These are phyloP conservation scores for Dendrolimus pini DNA, from an alignment of 2,888 invertebrate genomes.

Conservation along the genomic window DNA sequence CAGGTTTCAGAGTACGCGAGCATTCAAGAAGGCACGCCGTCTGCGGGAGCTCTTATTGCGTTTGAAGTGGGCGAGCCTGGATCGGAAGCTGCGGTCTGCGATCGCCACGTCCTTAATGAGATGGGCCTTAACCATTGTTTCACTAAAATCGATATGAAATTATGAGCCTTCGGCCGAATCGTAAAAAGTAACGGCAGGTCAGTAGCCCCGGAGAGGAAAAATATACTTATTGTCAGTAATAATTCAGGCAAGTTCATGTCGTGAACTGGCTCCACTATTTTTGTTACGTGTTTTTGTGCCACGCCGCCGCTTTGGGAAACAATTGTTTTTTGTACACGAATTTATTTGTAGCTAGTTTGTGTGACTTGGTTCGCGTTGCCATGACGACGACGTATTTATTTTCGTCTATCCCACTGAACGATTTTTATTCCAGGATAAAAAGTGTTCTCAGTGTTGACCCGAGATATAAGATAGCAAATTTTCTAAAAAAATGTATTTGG, in stretches of 20 bases:
- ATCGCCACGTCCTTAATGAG: neutral
- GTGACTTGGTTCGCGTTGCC: no score
- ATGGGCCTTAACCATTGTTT: neutral
- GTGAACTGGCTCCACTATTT: neutral
- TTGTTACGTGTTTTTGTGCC: neutral
- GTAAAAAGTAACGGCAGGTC: neutral
- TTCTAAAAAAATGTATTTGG: no score
- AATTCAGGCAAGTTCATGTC: neutral
- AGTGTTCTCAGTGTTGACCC: no score
- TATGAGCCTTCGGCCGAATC: neutral
- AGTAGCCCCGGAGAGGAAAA: neutral
- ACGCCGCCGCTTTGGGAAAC: neutral
- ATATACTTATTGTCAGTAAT: neutral
- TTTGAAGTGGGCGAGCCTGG: conserved; percentile 14
- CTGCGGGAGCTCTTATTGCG: neutral
- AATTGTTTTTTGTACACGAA: neutral
- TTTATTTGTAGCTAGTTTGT: no score
- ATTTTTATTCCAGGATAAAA: no score
- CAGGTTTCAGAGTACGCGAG: no score
- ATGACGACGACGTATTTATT: no score
- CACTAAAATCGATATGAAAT: neutral
- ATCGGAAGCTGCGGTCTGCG: conserved; percentile 6
- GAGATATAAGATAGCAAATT: no score
- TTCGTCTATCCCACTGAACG: no score
- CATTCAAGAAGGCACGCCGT: no score